Evolutionary conservation across 1,140 invertebrate species (phyloP).

Genomic region (Brachionus rubens): DNA sequence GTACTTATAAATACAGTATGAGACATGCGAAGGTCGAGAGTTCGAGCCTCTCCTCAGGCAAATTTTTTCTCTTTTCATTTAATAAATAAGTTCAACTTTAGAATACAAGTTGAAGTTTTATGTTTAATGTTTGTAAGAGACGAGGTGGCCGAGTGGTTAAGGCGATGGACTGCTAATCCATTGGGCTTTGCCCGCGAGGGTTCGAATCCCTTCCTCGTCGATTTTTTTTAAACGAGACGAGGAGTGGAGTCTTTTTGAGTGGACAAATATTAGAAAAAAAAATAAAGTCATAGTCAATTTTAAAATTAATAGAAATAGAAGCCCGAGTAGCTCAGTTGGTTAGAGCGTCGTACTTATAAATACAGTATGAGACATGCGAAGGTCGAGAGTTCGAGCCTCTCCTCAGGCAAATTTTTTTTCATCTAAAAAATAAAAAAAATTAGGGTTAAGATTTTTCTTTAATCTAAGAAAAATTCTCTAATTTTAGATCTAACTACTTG

Average conservation of each 20-base stretch:
- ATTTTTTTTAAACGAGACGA: not conserved
- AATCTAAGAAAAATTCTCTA: too few species aligned
- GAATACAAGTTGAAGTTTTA: constrained; percentile 4
- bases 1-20: constrained; percentile 44
- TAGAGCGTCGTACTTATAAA: constrained; percentile 42
- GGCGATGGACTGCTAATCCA: constrained; percentile 45
- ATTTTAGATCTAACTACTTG: too few species aligned
- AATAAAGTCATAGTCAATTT: not conserved
- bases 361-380: constrained; percentile 31
- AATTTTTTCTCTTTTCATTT: not conserved
- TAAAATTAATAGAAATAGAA: not conserved
- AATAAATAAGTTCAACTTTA: not conserved
- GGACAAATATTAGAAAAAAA: too few species aligned
- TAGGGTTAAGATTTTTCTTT: constrained; percentile 42
- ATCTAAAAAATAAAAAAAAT: not conserved
- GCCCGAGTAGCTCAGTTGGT: constrained; percentile 37
- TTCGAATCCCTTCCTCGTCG: constrained; percentile 45
- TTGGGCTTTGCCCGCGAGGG: constrained; percentile 41
- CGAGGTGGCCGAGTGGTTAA: constrained; percentile 45
- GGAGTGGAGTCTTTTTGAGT: not conserved
- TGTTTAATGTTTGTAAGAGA: not conserved
- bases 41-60: constrained; percentile 42
- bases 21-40: constrained; percentile 44
- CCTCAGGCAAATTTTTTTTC: constrained; percentile 23
- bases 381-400: constrained; percentile 39